Conservation (phyloP, 23 tunicate genomes). For the Corella eumyota region DNA sequence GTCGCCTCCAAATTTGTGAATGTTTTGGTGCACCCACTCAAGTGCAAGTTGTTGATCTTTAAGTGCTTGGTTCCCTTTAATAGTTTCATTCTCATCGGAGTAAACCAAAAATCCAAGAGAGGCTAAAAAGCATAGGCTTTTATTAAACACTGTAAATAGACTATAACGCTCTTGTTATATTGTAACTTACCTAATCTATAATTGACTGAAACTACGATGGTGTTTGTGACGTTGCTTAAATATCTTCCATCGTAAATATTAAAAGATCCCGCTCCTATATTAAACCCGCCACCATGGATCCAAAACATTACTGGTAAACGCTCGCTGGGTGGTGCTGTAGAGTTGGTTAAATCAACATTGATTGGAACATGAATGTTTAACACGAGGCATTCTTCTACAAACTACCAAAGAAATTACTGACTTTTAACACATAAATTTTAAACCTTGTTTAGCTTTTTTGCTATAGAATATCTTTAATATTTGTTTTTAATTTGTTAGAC, state of each 20-base stretch:
- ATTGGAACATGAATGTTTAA: conserved; percentile 61
- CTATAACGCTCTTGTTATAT: background rate
- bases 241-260: conserved; percentile 27
- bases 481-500: too few species aligned
- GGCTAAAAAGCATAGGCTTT: conserved; percentile 3
- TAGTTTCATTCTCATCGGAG: conserved; percentile 8
- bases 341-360: conserved; percentile 19
- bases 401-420: too few species aligned
- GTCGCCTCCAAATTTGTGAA: conserved; percentile 54
- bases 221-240: conserved; percentile 54
- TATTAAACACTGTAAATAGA: background rate
- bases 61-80: conserved; percentile 48
- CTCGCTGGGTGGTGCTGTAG: conserved; percentile 3
- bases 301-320: conserved; percentile 77
- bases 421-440: too few species aligned
- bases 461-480: too few species aligned
- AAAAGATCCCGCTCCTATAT: conserved; percentile 37
- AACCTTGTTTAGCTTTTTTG: too few species aligned
- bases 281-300: conserved; percentile 74
- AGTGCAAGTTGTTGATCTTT: conserved; percentile 67
- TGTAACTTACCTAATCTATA: conserved; percentile 61
- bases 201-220: conserved; percentile 60
- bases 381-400: conserved; percentile 63
- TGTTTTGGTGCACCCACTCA: conserved; percentile 57
- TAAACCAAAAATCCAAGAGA: conserved; percentile 25